A percentile compares a stretch with the other conserved stretches of the same genome.
Conservation (phyloP, 2,113 vertebrate genomes). For the Mesitornis unicolor region DNA sequence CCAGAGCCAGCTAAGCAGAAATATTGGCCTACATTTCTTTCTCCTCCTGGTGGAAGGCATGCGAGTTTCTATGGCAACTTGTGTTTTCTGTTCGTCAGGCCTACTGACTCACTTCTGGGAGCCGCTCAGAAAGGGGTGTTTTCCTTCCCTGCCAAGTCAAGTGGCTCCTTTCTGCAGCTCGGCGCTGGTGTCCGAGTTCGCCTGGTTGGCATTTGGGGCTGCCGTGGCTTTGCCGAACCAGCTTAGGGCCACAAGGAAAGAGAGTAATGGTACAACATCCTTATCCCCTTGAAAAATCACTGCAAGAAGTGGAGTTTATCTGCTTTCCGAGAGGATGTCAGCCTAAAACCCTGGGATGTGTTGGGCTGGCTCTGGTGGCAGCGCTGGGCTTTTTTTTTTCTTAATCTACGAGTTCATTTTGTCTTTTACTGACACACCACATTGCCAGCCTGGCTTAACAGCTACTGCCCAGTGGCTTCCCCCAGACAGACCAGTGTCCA, state of each 20-base stretch:
- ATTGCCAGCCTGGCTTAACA: neutral
- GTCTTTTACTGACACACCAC: neutral
- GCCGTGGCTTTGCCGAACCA: neutral
- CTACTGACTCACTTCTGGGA: slow-evolving; percentile 67
- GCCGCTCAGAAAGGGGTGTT: slow-evolving; percentile 21
- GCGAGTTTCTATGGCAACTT: slow-evolving; percentile 78
- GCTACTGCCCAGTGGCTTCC: neutral
- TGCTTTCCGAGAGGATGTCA: neutral
- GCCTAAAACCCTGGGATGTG: neutral
- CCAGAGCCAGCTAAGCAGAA: slow-evolving; percentile 74
- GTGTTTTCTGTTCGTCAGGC: slow-evolving; percentile 65
- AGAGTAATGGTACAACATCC: neutral
- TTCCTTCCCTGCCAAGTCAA: slow-evolving; percentile 46
- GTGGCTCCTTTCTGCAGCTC: slow-evolving; percentile 20
- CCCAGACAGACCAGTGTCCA: neutral
- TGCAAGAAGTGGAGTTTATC: neutral
- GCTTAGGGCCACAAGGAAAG: neutral
- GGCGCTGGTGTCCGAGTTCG: neutral
- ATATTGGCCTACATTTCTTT: slow-evolving; percentile 76
- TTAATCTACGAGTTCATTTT: neutral
- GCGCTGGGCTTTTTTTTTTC: neutral
- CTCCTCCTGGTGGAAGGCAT: slow-evolving; percentile 65
- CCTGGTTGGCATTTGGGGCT: neutral
- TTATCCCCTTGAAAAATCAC: neutral
- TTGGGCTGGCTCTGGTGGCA: neutral